Base-by-base conservation (phyloP, 2,113 vertebrate genomes). In the Paradoxurus hermaphroditus region DNA sequence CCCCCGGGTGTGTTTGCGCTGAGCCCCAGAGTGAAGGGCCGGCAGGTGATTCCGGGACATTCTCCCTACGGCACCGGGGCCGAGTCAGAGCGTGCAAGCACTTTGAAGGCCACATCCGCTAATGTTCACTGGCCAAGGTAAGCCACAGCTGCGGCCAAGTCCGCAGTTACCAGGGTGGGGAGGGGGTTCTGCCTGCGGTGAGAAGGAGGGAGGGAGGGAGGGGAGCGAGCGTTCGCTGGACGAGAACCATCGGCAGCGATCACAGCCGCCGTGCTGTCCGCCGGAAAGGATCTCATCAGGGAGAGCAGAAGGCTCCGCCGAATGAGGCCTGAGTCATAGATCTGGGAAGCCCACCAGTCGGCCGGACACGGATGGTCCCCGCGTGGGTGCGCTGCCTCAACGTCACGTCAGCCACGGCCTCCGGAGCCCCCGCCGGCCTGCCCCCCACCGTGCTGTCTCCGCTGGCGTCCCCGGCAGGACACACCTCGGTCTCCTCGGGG, bases 181-280 rank as follows among this genome's bases (percentile, higher is more conserved):
- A 72, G 62, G 53, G 13, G 27, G 27, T 2, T 70, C 39, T 79
- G 70, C 27, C 14, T 15, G 4, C 3, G 49, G 14, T 11, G 14
- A 14, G 19, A 68, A 49, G 41, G 31, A 53, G 27, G 65, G 19
- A n/a, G 53, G 25, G n/a, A n/a, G n/a, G n/a, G n/a, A n/a, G n/a
- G 11, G 0, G 44, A 46, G 51, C 5, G 59, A 27, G 0, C 27
- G 9, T 11, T 18, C 18, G 68, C 67, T n/a, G 14, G 53, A 21
- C 15, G 7, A 2, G 7, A 8, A n/a, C 67, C 46, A 46, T 29
- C 25, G 1, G 2, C 7, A 8, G 36, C 13, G 4, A 4, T 67
- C 16, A 2, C 68, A 18, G 1, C 21, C 21, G 0, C 51, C 15
- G 0, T 4, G 4, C 13, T 6, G 63, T 31, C 78, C 15, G 7